phyloP scores from a whole-genome alignment of 1,140 invertebrate genomes.

The Lasioglossum albipes region DNA sequence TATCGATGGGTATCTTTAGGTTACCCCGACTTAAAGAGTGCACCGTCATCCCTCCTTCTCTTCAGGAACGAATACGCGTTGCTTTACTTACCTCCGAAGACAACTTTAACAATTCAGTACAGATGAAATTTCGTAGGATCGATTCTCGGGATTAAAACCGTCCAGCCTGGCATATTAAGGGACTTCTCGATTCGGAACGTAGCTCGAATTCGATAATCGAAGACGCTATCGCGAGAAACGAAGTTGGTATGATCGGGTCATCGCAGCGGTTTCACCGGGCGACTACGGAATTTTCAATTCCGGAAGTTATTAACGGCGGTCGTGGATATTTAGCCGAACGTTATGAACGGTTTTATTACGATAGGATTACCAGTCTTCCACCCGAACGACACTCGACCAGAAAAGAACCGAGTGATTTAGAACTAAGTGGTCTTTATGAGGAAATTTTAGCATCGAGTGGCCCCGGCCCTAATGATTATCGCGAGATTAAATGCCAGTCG shows the following conservation, averaged over 20 bases:
- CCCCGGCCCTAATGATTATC: slow-evolving; percentile 31
- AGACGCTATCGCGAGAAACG: slow-evolving; percentile 20
- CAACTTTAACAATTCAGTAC: background rate
- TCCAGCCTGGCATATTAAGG: too few relatives aligned
- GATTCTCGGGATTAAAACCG: too few relatives aligned
- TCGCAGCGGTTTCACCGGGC: slow-evolving; percentile 9
- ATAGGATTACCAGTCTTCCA: slow-evolving; percentile 4
- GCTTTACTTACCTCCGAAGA: slow-evolving; percentile 24
- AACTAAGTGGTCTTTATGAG: slow-evolving; percentile 40
- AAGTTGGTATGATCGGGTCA: background rate
- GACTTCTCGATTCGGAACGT: background rate
- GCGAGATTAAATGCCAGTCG: slow-evolving; percentile 38
- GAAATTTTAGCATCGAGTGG: slow-evolving; percentile 41
- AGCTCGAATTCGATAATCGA: slow-evolving; percentile 8
- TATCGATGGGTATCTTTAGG: slow-evolving; percentile 70
- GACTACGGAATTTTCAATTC: slow-evolving; percentile 20
- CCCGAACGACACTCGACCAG: slow-evolving; percentile 30
- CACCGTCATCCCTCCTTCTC: background rate
- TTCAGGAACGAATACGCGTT: slow-evolving; percentile 37
- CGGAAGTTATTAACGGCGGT: slow-evolving; percentile 14
- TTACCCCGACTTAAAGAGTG: slow-evolving; percentile 16
- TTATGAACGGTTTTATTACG: slow-evolving; percentile 45
- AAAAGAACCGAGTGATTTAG: slow-evolving; percentile 36
- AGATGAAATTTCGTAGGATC: too few relatives aligned
- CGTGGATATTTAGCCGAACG: slow-evolving; percentile 31